Conservation (phyloP, 2,888 invertebrate species). For the Hydrotaea cyrtoneurina region DNA sequence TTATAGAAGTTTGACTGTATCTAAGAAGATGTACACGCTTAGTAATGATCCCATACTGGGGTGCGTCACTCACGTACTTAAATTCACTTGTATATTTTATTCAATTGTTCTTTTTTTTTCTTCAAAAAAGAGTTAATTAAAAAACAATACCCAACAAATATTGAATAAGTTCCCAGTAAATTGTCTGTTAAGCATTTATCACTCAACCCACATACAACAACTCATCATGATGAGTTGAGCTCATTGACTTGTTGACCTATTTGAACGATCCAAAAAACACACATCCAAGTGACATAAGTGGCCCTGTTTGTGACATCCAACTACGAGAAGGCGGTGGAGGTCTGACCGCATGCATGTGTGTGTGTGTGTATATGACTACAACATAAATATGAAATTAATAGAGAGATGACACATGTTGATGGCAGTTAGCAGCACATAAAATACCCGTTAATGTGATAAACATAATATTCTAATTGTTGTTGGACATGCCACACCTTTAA, state of each 20-base stretch:
- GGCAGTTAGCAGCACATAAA: constrained; percentile 2
- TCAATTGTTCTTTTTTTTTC: background rate
- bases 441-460: constrained; percentile 52
- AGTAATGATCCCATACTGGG: too few species aligned
- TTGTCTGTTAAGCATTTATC: constrained; percentile 24
- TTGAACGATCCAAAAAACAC: background rate
- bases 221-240: background rate
- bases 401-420: constrained; percentile 23
- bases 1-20: too few species aligned
- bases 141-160: constrained; percentile 11
- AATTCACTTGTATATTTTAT: too few species aligned
- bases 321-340: background rate
- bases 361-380: background rate
- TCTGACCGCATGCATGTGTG: background rate
- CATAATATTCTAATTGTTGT: constrained; percentile 17
- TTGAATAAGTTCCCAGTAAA: background rate
- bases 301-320: background rate
- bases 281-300: background rate
- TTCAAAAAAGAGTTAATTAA: constrained; percentile 12
- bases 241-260: constrained; percentile 35
- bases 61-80: too few species aligned
- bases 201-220: constrained; percentile 10
- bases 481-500: constrained; percentile 49
- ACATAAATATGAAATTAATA: constrained; percentile 30
- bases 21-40: too few species aligned